phyloP scores from a whole-genome alignment of 2,113 vertebrate genomes.

The Cryptotis parvus region DNA sequence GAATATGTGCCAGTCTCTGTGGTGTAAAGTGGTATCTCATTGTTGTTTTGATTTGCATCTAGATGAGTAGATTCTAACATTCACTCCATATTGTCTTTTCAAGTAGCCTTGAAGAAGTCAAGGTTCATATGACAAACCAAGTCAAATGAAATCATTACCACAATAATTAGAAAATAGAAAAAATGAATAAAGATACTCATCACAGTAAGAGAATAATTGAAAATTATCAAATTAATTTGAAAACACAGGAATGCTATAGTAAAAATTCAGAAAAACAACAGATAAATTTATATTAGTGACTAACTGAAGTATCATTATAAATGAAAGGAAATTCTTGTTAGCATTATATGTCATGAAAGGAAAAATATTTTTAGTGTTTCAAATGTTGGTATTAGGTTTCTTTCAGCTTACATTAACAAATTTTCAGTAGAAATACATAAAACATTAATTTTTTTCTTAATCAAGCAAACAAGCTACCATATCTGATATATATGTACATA shows the following conservation, averaged over 20 bases:
- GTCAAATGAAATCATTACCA: constrained; percentile 21
- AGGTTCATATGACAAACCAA: not conserved
- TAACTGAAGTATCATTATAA: not conserved
- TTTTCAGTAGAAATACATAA: not conserved
- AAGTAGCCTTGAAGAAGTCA: not conserved
- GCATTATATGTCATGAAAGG: not conserved
- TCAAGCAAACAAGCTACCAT: not conserved
- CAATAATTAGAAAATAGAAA: not conserved
- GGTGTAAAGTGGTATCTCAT: too few species aligned
- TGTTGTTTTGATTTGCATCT: too few species aligned
- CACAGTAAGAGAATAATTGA: not conserved
- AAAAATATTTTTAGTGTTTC: not conserved
- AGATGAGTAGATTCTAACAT: not conserved
- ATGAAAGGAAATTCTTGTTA: constrained; percentile 41
- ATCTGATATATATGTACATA: not conserved
- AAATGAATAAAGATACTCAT: not conserved
- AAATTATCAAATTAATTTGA: constrained; percentile 25
- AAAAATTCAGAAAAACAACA: constrained; percentile 25
- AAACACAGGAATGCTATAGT: not conserved
- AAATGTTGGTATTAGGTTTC: not conserved
- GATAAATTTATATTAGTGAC: not conserved
- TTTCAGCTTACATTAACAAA: not conserved
- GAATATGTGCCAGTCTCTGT: too few species aligned
- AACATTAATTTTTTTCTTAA: constrained; percentile 1
- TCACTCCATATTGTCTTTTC: constrained; percentile 35